Percentiles rank a stretch among this genome's conserved stretches.
These are phyloP conservation scores for Sebastes glaucus DNA, from an alignment of 2,797 vertebrate genomes.

Conservation along the genomic window DNA sequence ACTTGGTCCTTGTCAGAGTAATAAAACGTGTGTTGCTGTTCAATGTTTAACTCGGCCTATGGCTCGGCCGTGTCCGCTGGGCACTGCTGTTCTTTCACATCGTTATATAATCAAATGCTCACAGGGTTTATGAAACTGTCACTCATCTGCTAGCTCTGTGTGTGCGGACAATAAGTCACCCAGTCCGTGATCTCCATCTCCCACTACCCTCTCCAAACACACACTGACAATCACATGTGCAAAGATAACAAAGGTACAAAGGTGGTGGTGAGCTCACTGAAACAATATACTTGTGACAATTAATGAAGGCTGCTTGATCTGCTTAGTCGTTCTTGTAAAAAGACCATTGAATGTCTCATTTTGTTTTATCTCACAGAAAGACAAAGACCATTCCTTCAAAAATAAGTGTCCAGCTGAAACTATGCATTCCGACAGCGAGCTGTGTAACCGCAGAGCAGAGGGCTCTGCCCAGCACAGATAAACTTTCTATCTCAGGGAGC, in stretches of 20 bases:
- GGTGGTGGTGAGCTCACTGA: background rate
- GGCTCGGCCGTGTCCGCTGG: background rate
- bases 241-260: constrained; percentile 9
- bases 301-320: background rate
- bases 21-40: constrained; percentile 29
- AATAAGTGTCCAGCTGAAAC: constrained; percentile 26
- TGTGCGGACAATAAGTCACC: constrained; percentile 27
- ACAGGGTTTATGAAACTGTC: constrained; percentile 49
- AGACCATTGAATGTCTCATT: background rate
- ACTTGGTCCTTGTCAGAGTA: background rate
- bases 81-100: constrained; percentile 3
- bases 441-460: constrained; percentile 38
- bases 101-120: constrained; percentile 36
- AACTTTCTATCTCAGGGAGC: constrained; percentile 37
- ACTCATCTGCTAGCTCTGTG: constrained; percentile 34
- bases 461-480: constrained; percentile 53
- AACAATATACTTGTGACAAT: background rate
- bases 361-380: constrained; percentile 26
- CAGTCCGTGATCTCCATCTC: background rate
- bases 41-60: constrained; percentile 48
- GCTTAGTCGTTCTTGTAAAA: background rate
- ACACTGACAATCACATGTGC: background rate
- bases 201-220: background rate
- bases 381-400: constrained; percentile 31
- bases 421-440: constrained; percentile 13